Conservation (phyloP, 2,888 invertebrate genomes). For the Polyploca ridens region DNA sequence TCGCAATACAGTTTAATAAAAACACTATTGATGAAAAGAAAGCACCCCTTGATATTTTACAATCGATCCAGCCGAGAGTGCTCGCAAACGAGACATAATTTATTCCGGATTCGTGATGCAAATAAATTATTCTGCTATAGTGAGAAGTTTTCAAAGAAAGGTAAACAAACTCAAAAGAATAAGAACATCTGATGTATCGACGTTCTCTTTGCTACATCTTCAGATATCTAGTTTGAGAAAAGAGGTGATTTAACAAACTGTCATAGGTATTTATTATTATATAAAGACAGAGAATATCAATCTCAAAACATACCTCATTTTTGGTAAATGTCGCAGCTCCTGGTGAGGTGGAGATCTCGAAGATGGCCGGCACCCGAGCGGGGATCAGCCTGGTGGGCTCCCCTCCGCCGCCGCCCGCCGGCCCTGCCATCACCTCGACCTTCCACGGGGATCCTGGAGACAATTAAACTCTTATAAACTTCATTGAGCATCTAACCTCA, state of each 20-base stretch:
- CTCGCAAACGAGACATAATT: background rate
- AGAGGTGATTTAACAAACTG: no score
- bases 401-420: conserved; percentile 89
- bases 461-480: conserved; percentile 36
- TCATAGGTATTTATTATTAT: no score
- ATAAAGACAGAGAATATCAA: no score
- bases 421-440: conserved; percentile 93
- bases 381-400: conserved; percentile 96
- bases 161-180: background rate
- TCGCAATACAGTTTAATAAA: conserved; percentile 22
- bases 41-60: conserved; percentile 13
- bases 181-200: background rate
- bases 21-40: conserved; percentile 8
- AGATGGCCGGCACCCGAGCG: conserved; percentile 94
- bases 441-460: conserved; percentile 95
- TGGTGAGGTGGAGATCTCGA: conserved; percentile 91
- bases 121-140: background rate
- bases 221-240: background rate
- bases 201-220: background rate
- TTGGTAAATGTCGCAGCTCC: conserved; percentile 73
- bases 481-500: background rate
- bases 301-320: conserved; percentile 62
- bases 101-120: background rate
- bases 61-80: conserved; percentile 13
- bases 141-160: background rate